These are phyloP conservation scores for Luscinia megarhynchos DNA, from an alignment of 2,797 vertebrate species.

Conservation along the genomic window DNA sequence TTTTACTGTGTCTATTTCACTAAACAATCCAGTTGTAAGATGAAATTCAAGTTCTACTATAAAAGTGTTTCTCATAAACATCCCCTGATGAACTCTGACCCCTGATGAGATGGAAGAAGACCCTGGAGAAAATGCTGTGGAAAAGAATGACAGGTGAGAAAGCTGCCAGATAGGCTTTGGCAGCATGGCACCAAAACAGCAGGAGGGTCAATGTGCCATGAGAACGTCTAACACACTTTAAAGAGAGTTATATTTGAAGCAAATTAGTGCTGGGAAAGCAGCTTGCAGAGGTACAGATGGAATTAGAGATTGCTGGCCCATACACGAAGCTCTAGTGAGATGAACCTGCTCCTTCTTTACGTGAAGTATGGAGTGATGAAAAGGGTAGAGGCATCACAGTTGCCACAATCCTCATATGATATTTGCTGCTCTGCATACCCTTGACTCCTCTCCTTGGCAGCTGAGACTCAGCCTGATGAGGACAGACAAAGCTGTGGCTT, in stretches of 20 bases:
- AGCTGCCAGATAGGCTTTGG: not conserved
- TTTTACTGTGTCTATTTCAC: not conserved
- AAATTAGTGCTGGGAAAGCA: not conserved
- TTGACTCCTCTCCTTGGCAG: constrained; percentile 8
- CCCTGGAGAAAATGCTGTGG: not conserved
- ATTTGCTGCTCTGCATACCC: not conserved
- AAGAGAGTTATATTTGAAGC: not conserved
- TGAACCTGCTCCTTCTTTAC: not conserved
- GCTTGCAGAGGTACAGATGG: not conserved
- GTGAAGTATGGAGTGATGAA: constrained; percentile 18
- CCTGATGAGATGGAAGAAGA: not conserved
- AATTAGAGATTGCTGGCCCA: not conserved
- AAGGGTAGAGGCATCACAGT: not conserved
- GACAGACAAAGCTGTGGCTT: not conserved
- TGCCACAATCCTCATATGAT: not conserved
- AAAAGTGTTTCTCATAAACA: not conserved
- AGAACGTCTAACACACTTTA: not conserved
- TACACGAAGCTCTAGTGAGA: not conserved
- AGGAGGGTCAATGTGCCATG: not conserved
- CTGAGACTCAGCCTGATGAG: not conserved
- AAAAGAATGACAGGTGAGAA: not conserved
- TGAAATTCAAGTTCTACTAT: not conserved
- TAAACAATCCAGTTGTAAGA: not conserved
- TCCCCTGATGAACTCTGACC: not conserved
- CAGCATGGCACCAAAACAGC: not conserved